A percentile compares a stretch with the other conserved stretches of the same genome.
Evolutionary conservation across 1,140 invertebrate species (phyloP).

Genomic region (Sitophilus oryzae): DNA sequence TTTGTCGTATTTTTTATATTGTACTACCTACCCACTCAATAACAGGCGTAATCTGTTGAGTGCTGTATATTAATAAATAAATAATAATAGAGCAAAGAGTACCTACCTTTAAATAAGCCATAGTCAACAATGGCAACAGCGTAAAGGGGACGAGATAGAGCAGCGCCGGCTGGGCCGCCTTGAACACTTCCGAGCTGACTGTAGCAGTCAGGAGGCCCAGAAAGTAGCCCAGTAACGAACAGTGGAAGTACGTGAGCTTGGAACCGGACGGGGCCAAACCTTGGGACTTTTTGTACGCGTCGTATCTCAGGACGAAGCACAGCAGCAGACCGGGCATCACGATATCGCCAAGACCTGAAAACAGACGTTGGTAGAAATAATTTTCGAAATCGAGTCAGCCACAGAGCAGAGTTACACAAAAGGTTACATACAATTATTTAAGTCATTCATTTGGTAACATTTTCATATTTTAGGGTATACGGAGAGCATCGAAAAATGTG

Average conservation of each 20-base stretch:
- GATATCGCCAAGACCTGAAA: constrained; percentile 81
- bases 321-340: constrained; percentile 96
- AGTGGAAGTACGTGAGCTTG: constrained; percentile 87
- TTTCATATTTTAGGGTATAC: too few species aligned
- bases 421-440: too few species aligned
- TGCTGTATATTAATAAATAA: constrained; percentile 2
- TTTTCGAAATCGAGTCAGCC: too few species aligned
- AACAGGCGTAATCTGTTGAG: too few species aligned
- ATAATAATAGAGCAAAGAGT: constrained; percentile 4
- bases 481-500: too few species aligned
- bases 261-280: constrained; percentile 37
- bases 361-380: too few species aligned
- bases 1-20: too few species aligned
- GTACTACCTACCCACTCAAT: too few species aligned
- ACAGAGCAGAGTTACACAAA: too few species aligned
- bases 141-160: constrained; percentile 97
- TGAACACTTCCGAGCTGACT: constrained; percentile 94
- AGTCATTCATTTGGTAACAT: too few species aligned
- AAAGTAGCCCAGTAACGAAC: constrained; percentile 96
- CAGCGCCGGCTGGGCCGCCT: constrained; percentile 94
- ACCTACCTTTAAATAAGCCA: constrained; percentile 92
- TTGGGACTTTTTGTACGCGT: constrained; percentile 91
- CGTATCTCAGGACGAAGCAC: constrained; percentile 93
- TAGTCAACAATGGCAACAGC: constrained; percentile 87
- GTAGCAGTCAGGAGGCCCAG: constrained; percentile 93